Evolutionary conservation across 2,113 vertebrate species (phyloP).

Genomic region (Psilopsiagon aymara): DNA sequence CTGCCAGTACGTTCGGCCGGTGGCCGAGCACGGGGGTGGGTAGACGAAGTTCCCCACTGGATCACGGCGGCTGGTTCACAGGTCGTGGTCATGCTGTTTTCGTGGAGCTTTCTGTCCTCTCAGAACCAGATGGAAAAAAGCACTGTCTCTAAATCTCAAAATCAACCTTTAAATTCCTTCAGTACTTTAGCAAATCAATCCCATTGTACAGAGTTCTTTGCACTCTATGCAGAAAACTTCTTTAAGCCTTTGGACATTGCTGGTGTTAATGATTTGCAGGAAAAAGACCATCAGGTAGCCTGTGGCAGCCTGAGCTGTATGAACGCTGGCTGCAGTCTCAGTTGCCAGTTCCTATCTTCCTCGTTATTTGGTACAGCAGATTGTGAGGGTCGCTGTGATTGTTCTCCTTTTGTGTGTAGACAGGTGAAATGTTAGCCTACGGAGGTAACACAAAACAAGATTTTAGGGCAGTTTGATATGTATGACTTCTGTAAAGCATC

Average conservation of each 20-base stretch:
- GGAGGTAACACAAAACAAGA: not conserved
- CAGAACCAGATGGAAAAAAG: fast-evolving
- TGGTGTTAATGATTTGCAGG: not conserved
- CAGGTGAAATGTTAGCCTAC: not conserved
- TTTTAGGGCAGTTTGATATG: not conserved
- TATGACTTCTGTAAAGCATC: not conserved
- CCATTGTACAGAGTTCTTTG: fast-evolving
- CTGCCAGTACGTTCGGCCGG: not conserved
- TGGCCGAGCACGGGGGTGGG: fast-evolving
- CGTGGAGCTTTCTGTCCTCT: not conserved
- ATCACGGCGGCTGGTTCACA: not conserved
- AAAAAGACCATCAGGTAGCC: not conserved
- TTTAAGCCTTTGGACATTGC: not conserved
- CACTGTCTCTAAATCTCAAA: fast-evolving
- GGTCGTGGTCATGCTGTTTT: not conserved
- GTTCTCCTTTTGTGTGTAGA: not conserved
- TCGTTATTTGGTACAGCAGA: not conserved
- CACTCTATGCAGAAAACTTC: not conserved
- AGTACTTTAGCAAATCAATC: no score
- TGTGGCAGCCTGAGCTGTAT: not conserved
- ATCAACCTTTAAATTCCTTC: not conserved
- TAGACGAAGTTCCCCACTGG: fast-evolving
- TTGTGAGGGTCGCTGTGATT: no score
- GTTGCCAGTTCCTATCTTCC: not conserved
- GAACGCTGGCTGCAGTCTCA: fast-evolving